Base-by-base conservation (phyloP, 2,888 invertebrate genomes). In the Hemicrepidius hirtus region DNA sequence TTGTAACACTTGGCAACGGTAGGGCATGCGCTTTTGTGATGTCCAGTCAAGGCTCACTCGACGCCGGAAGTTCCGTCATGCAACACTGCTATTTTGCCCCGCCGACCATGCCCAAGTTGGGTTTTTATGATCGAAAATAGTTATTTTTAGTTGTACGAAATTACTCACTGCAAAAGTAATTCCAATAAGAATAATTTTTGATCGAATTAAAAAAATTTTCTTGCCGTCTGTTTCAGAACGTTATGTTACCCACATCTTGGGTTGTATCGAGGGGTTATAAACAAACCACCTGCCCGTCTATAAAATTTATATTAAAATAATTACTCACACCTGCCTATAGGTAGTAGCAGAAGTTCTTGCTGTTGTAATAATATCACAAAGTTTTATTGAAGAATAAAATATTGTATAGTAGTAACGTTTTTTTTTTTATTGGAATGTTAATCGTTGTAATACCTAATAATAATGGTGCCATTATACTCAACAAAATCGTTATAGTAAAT, bases 31-130 rank as follows among this genome's bases (percentile, higher is more conserved):
- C 78, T 76, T 72, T 78, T 75, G 70, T 76, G 57, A 74, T 80
- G 76, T 78, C 80, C 81, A 81, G 81, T 83, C 84, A 84, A 84
- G 84, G 84, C 82, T 83, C 78, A 79, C 80, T 81, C 81, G 79
- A 81, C 80, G 80, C 84, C 84, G 85, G 85, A 85, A 85, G 83
- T 81, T 79, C 76, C 84, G 85, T 85, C 85, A 85, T 84, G 85
- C 84, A 84, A 85, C 84, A 81, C 80, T 82, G 85, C 84, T 77
- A 80, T 82, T 85, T 84, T 84, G 82, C 81, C 81, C 82, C 81
- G 81, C 84, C 84, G 82, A 83, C 82, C 84, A 83, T 84, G 80
- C 80, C 76, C 79, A 79, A 79, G 80, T n/a, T 70, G 73, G 74
- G 75, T 73, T 81, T 80, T 82, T 82, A 60, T 59, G 57, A 44